A percentile compares a stretch with the other conserved stretches of the same genome.
Evolutionary conservation across 2,797 vertebrate genomes (phyloP).

Genomic region (Cottoperca gobio): DNA sequence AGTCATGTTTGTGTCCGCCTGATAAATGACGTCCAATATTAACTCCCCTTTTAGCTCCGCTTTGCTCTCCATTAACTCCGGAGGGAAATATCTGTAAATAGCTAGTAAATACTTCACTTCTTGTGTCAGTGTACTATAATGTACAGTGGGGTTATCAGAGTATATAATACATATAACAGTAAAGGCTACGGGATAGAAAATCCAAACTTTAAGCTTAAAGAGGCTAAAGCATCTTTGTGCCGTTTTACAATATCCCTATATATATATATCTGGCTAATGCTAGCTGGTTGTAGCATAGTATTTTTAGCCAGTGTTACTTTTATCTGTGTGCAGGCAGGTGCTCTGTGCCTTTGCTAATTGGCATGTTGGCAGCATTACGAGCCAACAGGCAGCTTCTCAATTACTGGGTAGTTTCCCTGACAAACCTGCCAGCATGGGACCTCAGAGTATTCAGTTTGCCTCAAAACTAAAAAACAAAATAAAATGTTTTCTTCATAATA

Average conservation of each 20-base stretch:
- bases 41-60: neutral
- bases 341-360: constrained; percentile 57
- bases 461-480: constrained; percentile 30
- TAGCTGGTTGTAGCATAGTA: constrained; percentile 1
- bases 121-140: too few relatives aligned
- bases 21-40: neutral
- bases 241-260: too few relatives aligned
- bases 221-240: neutral
- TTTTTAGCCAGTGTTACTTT: constrained; percentile 29
- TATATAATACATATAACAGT: neutral
- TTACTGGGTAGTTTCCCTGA: constrained; percentile 50
- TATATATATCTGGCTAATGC: too few relatives aligned
- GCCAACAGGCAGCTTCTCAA: constrained; percentile 55
- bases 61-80: neutral
- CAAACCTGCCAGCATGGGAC: constrained; percentile 39
- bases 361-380: constrained; percentile 59
- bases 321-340: constrained; percentile 41
- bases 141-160: neutral
- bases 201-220: neutral
- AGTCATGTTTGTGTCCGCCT: neutral
- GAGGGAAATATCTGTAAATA: too few relatives aligned
- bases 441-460: constrained; percentile 12
- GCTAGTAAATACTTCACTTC: too few relatives aligned
- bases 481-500: constrained; percentile 34
- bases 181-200: neutral